Evolutionary conservation across 2,888 invertebrate genomes (phyloP).

Genomic region (Galeopsomyia nigrocyanea): DNA sequence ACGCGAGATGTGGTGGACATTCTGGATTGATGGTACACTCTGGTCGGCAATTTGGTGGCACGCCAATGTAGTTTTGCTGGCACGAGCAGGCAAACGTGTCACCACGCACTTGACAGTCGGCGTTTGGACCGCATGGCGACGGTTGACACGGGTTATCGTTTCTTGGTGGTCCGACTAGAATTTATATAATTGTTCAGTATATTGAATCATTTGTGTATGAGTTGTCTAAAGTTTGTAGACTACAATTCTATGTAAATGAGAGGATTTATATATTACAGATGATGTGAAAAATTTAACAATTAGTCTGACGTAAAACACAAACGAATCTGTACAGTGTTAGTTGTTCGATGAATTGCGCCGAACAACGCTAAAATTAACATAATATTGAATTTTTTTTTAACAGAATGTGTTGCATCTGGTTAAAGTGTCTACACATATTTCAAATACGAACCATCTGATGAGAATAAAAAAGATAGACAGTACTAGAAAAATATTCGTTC

Average conservation of each 20-base stretch:
- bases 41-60: slow-evolving; percentile 73
- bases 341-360: slow-evolving; percentile 13
- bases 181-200: slow-evolving; percentile 49
- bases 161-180: slow-evolving; percentile 34
- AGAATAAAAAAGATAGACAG: slow-evolving; percentile 14
- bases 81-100: slow-evolving; percentile 74
- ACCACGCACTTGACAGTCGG: slow-evolving; percentile 72
- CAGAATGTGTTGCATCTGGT: slow-evolving; percentile 8
- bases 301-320: slow-evolving; percentile 25
- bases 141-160: slow-evolving; percentile 71
- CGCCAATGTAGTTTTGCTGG: slow-evolving; percentile 72
- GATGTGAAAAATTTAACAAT: slow-evolving; percentile 4
- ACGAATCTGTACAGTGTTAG: slow-evolving; percentile 23
- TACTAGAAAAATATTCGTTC: slow-evolving; percentile 32
- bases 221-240: not conserved
- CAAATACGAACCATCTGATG: slow-evolving; percentile 43
- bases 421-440: slow-evolving; percentile 24
- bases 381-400: slow-evolving; percentile 1
- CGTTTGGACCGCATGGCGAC: slow-evolving; percentile 73
- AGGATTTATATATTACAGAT: not conserved
- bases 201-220: slow-evolving; percentile 9
- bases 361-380: too few species aligned
- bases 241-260: slow-evolving; percentile 33
- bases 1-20: slow-evolving; percentile 72
- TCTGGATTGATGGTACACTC: slow-evolving; percentile 75